A percentile compares a stretch with the other conserved stretches of the same genome.
These are phyloP conservation scores for Endotricha flammealis DNA, from an alignment of 2,888 invertebrate genomes.

Conservation along the genomic window DNA sequence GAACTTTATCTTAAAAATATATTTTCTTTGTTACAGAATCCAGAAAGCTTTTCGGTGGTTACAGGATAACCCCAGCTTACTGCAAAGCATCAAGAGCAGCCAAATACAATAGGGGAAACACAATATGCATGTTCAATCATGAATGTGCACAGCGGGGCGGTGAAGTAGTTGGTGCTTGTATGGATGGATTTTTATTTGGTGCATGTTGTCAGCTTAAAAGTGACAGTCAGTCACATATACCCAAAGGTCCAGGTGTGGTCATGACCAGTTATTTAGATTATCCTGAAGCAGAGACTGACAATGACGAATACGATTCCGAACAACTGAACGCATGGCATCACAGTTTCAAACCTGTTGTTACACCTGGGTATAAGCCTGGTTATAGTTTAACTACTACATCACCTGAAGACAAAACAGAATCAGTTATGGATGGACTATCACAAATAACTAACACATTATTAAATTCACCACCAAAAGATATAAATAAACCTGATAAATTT, in stretches of 20 bases:
- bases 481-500: constrained; percentile 47
- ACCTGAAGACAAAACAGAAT: constrained; percentile 41
- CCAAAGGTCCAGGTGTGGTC: constrained; percentile 69
- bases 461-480: constrained; percentile 64
- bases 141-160: constrained; percentile 89
- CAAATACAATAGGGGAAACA: constrained; percentile 81
- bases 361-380: constrained; percentile 63
- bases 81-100: constrained; percentile 85
- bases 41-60: constrained; percentile 89
- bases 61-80: constrained; percentile 89
- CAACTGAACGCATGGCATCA: constrained; percentile 63
- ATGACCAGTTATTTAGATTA: constrained; percentile 71
- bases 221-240: constrained; percentile 66
- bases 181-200: constrained; percentile 95
- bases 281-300: constrained; percentile 56
- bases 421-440: constrained; percentile 76
- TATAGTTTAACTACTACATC: constrained; percentile 41
- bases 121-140: constrained; percentile 96
- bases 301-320: constrained; percentile 59
- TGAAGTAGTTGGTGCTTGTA: constrained; percentile 90
- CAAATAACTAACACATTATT: constrained; percentile 76
- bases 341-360: constrained; percentile 67
- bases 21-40: constrained; percentile 47
- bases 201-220: constrained; percentile 88
- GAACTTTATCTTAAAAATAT: too few species aligned